Evolutionary conservation across 2,797 vertebrate genomes (phyloP).

Genomic region (Rhincodon typus): DNA sequence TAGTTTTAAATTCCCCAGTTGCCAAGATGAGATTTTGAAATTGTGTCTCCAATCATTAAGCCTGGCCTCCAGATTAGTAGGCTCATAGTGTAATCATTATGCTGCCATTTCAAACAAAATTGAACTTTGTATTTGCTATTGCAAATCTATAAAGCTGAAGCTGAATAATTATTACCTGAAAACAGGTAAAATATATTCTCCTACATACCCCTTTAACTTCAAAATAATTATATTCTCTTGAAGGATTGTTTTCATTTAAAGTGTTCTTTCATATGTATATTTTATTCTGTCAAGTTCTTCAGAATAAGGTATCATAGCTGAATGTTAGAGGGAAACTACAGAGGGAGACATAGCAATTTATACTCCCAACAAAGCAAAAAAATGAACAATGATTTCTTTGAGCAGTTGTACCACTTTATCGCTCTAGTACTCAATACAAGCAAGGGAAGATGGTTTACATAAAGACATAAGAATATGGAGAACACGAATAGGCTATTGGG

Average conservation of each 20-base stretch:
- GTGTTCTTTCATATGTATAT: not conserved
- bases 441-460: not conserved
- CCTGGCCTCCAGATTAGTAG: not conserved
- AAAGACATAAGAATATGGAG: too few relatives aligned
- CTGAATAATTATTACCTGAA: not conserved
- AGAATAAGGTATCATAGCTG: not conserved
- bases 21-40: not conserved
- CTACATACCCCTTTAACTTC: not conserved
- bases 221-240: not conserved
- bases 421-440: not conserved
- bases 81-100: not conserved
- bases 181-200: not conserved
- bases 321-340: not conserved
- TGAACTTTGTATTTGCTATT: not conserved
- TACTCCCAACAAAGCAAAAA: not conserved
- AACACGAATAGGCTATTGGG: too few relatives aligned
- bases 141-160: not conserved
- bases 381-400: not conserved
- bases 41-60: not conserved
- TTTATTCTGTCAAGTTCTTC: not conserved
- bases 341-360: not conserved
- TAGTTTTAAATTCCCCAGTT: not conserved
- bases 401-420: not conserved
- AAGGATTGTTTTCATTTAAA: not conserved
- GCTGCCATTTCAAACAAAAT: not conserved